phyloP scores from a whole-genome alignment of 2,113 vertebrate species.

The Salvelinus fontinalis region DNA sequence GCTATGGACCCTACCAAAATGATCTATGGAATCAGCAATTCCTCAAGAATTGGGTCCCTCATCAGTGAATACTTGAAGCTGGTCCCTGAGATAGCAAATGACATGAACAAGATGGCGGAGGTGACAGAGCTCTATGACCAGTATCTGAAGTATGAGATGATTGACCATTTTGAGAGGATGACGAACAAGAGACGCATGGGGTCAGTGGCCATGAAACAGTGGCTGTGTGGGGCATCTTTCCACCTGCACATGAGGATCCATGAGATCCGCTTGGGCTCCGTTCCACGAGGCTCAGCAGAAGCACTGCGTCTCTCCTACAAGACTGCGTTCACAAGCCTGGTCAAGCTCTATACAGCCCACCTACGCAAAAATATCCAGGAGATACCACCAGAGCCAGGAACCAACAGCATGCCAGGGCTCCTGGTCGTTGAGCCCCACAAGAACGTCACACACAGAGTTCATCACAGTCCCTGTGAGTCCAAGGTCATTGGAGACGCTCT shows the following conservation, averaged over 20 bases:
- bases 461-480: constrained; percentile 68
- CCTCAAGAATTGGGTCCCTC: constrained; percentile 65
- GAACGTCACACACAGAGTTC: constrained; percentile 70
- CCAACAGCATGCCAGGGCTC: not conserved
- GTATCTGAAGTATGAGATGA: constrained; percentile 65
- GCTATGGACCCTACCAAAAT: constrained; percentile 23
- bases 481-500: constrained; percentile 62
- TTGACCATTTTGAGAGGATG: constrained; percentile 71
- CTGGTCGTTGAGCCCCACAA: constrained; percentile 64
- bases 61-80: constrained; percentile 60
- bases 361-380: constrained; percentile 61
- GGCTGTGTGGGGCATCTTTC: constrained; percentile 71
- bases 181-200: constrained; percentile 64
- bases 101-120: constrained; percentile 62
- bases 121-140: constrained; percentile 68
- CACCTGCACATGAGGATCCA: constrained; percentile 76
- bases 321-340: constrained; percentile 41
- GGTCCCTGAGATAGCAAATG: constrained; percentile 56
- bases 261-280: constrained; percentile 68
- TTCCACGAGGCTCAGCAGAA: constrained; percentile 62
- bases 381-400: constrained; percentile 13
- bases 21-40: constrained; percentile 65
- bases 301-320: constrained; percentile 69
- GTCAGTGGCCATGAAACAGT: constrained; percentile 67
- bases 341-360: constrained; percentile 61